phyloP scores from a whole-genome alignment of 2,888 invertebrate genomes.

The Polylopha cassiicola region DNA sequence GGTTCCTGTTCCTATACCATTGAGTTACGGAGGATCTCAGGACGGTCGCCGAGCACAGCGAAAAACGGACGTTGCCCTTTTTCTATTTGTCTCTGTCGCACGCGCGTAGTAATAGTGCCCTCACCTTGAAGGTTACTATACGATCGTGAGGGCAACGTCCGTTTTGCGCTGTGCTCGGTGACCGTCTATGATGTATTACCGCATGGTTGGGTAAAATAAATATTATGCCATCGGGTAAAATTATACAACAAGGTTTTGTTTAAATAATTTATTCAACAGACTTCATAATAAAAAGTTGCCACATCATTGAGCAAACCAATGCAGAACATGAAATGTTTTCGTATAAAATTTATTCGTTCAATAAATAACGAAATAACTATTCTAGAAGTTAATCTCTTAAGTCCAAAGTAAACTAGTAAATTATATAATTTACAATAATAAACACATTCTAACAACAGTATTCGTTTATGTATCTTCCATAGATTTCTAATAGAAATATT shows the following conservation, averaged over 20 bases:
- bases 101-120: no score
- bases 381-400: conserved; percentile 40
- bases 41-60: no score
- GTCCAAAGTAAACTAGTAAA: conserved; percentile 36
- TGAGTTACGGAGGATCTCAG: no score
- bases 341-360: conserved; percentile 64
- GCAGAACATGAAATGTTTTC: conserved; percentile 55
- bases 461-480: conserved; percentile 29
- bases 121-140: no score
- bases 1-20: no score
- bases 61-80: no score
- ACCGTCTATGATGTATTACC: no score
- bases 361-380: conserved; percentile 48
- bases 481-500: conserved; percentile 61
- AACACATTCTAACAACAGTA: conserved; percentile 17
- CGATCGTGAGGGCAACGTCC: no score
- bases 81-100: no score
- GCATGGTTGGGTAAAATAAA: no score
- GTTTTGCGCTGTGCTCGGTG: no score
- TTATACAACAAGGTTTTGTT: conserved; percentile 29
- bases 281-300: conserved; percentile 60
- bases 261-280: conserved; percentile 68
- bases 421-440: conserved; percentile 27
- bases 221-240: conserved; percentile 19
- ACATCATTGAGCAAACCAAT: conserved; percentile 68